These are phyloP conservation scores for Eriosoma lanigerum DNA, from an alignment of 1,140 invertebrate genomes.

Conservation along the genomic window DNA sequence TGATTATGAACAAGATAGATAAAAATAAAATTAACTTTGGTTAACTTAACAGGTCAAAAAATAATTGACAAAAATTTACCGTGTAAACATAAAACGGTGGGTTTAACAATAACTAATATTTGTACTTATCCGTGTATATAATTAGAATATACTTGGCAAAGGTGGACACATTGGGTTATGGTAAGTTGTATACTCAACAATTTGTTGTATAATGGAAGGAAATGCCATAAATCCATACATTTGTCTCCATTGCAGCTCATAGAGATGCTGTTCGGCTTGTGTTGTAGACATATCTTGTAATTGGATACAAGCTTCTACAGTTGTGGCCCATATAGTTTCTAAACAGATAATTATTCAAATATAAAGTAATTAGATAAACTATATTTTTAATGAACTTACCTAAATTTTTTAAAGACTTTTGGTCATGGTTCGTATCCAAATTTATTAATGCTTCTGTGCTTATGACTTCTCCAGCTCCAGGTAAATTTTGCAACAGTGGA, in stretches of 20 bases:
- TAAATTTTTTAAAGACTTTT: slow-evolving; percentile 56
- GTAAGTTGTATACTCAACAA: slow-evolving; percentile 53
- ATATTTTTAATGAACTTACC: slow-evolving; percentile 53
- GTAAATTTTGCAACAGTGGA: slow-evolving; percentile 54
- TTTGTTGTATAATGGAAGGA: slow-evolving; percentile 54
- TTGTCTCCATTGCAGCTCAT: slow-evolving; percentile 56
- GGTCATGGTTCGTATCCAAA: slow-evolving; percentile 56
- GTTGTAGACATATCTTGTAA: slow-evolving; percentile 55
- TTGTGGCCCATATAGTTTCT: slow-evolving; percentile 57
- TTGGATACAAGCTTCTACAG: slow-evolving; percentile 56
- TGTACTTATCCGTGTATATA: slow-evolving; percentile 38
- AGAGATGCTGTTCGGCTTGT: slow-evolving; percentile 54
- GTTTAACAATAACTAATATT: slow-evolving; percentile 13
- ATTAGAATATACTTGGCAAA: slow-evolving; percentile 42
- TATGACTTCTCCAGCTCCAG: slow-evolving; percentile 56
- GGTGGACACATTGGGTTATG: slow-evolving; percentile 35
- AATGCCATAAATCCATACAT: slow-evolving; percentile 55
- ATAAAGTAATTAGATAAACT: not conserved
- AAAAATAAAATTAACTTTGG: not conserved
- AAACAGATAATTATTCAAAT: slow-evolving; percentile 43
- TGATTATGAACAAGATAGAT: not conserved
- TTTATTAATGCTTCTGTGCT: slow-evolving; percentile 57
- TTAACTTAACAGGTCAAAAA: slow-evolving; percentile 1
- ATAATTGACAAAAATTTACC: slow-evolving; percentile 38
- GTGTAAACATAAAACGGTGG: slow-evolving; percentile 31